Base-by-base conservation (phyloP, 2,888 invertebrate species). In the Rhorus exstirpatorius region DNA sequence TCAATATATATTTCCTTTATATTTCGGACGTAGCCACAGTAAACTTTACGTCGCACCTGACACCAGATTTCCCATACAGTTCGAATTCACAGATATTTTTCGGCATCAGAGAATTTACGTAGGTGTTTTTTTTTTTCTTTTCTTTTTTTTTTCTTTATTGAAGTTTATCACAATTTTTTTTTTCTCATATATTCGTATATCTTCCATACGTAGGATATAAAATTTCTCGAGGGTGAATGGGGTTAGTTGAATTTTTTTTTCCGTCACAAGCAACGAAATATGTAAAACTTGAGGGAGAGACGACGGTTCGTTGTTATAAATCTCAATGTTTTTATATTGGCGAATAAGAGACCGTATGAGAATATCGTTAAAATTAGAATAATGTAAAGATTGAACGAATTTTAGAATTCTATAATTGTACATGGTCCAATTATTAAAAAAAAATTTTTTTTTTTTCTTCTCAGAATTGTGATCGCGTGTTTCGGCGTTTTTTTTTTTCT, bases 1-100 rank as follows among this genome's bases (percentile, higher is more conserved):
- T 24, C 44, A 44, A 24, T 38, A n/a, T 31, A 65, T 65, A 49
- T 65, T 65, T 26, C 31, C 49, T 26, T 31, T 49, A 65, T 63
- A 63, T 63, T 49, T 49, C 46, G 26, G 26, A 17, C 35, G 17
- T 8, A 49, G 41, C 44, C 44, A 61, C 41, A 17, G 6, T 24
- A 31, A 14, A 60, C 10, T 4, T 19, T 17, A 60, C n/a, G n/a
- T n/a, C n/a, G n/a, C n/a, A n/a, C n/a, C n/a, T n/a, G n/a, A n/a
- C n/a, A n/a, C n/a, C n/a, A n/a, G n/a, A n/a, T n/a, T 63, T 35
- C 49, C 24, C 49, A 49, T 17, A 49, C 21, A 65, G 8, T 60
- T 60, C 38, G 17, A 35, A 35, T 35, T 60, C 35, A 14, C 60
- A 26, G 24, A 35, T 53, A 19, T 53, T 53, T 24, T 53, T 24